Conservation (phyloP, 2,113 vertebrate genomes). For the Montifringilla adamsi region DNA sequence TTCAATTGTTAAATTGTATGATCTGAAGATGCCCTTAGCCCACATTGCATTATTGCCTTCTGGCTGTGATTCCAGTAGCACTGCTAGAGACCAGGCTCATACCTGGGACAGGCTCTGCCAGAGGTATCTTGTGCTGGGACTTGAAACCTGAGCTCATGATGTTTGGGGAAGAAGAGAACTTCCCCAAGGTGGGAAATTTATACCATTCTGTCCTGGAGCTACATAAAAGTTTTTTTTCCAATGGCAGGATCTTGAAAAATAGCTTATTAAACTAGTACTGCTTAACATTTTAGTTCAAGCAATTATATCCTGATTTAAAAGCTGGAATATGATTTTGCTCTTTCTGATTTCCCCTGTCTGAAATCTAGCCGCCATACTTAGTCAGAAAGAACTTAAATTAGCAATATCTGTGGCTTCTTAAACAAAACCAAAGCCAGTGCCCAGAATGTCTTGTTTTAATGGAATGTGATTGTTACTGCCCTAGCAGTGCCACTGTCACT, state of each 20-base stretch:
- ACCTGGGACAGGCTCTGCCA: neutral
- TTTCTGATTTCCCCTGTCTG: neutral
- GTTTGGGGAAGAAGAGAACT: neutral
- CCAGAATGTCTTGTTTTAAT: neutral
- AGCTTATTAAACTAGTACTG: neutral
- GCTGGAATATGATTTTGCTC: neutral
- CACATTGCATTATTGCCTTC: neutral
- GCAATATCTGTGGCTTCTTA: neutral
- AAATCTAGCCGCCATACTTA: neutral
- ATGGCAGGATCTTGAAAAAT: neutral
- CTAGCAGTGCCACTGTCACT: neutral
- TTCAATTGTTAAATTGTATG: neutral
- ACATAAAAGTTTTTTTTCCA: neutral
- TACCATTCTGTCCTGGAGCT: neutral
- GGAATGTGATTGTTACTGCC: neutral
- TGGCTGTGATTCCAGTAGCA: neutral
- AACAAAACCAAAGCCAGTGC: neutral
- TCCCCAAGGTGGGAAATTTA: neutral
- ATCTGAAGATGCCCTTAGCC: neutral
- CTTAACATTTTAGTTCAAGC: neutral
- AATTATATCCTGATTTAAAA: neutral
- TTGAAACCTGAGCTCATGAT: neutral
- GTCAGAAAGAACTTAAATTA: neutral
- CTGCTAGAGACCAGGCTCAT: fast-evolving
- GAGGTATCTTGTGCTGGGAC: neutral